These are phyloP conservation scores for Metacarcinus magister DNA, from an alignment of 2,888 invertebrate genomes.

Conservation along the genomic window DNA sequence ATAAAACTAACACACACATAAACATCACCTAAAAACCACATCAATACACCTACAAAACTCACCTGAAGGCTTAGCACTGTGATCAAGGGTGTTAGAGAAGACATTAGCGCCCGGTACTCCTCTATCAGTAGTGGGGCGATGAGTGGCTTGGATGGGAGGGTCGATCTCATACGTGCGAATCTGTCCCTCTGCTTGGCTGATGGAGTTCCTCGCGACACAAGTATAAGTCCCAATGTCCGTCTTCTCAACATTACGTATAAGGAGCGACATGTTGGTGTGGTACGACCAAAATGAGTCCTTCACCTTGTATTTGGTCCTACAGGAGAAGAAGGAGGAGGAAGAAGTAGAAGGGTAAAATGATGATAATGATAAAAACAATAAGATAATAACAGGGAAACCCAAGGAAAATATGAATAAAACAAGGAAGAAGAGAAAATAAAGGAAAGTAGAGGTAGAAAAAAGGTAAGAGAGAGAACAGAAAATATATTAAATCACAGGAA, in stretches of 20 bases:
- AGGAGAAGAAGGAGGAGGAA: neutral
- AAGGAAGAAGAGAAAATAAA: neutral
- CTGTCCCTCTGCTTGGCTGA: conserved; percentile 77
- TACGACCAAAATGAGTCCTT: conserved; percentile 66
- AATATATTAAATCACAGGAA: neutral
- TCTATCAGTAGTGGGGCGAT: conserved; percentile 58
- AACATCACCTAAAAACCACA: neutral
- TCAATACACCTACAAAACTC: neutral
- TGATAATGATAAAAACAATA: neutral
- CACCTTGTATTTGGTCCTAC: conserved; percentile 77
- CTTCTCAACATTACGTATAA: conserved; percentile 73
- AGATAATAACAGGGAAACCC: neutral
- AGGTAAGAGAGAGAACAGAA: neutral
- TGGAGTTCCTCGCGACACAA: conserved; percentile 80
- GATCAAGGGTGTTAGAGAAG: conserved; percentile 58
- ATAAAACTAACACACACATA: neutral
- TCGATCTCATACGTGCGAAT: conserved; percentile 72
- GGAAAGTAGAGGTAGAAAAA: neutral
- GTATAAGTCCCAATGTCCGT: conserved; percentile 79
- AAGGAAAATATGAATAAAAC: neutral
- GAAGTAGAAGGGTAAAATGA: neutral
- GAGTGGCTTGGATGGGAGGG: conserved; percentile 10
- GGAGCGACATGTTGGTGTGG: conserved; percentile 76
- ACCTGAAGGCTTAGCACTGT: conserved; percentile 71
- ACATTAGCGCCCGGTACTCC: conserved; percentile 32